phyloP scores from a whole-genome alignment of 2,888 invertebrate species.

The Tenthredo distinguenda region DNA sequence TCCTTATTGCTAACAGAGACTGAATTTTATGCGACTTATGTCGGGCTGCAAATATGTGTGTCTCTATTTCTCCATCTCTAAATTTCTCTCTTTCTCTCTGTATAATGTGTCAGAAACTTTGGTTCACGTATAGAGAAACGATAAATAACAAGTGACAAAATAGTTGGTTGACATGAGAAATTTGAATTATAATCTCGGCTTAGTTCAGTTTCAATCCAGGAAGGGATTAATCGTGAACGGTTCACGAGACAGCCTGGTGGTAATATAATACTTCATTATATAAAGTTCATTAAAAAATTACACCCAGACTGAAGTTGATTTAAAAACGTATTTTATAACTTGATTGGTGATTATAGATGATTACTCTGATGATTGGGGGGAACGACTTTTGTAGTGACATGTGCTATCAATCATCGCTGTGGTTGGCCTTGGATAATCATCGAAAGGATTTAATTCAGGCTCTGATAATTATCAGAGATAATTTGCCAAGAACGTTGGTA shows the following conservation, averaged over 20 bases:
- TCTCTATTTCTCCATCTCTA: not conserved
- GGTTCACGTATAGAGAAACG: not conserved
- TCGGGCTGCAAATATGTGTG: not conserved
- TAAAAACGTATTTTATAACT: not conserved
- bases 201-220: not conserved
- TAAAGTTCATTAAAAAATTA: not conserved
- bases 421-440: slow-evolving; percentile 77
- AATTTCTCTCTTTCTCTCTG: not conserved
- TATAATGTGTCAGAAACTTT: not conserved
- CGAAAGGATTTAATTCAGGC: slow-evolving; percentile 78
- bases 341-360: slow-evolving; percentile 79
- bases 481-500: slow-evolving; percentile 82
- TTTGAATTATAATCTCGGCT: not conserved
- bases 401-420: slow-evolving; percentile 78
- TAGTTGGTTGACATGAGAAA: not conserved
- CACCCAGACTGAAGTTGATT: not conserved
- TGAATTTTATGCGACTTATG: not conserved
- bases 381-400: slow-evolving; percentile 83
- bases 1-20: not conserved
- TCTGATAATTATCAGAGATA: slow-evolving; percentile 80
- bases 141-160: not conserved
- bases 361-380: slow-evolving; percentile 82
- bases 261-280: slow-evolving; percentile 6
- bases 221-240: not conserved
- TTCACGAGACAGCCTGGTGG: not conserved